These are phyloP conservation scores for Theropithecus gelada DNA, from an alignment of 2,113 vertebrate species.

Conservation along the genomic window DNA sequence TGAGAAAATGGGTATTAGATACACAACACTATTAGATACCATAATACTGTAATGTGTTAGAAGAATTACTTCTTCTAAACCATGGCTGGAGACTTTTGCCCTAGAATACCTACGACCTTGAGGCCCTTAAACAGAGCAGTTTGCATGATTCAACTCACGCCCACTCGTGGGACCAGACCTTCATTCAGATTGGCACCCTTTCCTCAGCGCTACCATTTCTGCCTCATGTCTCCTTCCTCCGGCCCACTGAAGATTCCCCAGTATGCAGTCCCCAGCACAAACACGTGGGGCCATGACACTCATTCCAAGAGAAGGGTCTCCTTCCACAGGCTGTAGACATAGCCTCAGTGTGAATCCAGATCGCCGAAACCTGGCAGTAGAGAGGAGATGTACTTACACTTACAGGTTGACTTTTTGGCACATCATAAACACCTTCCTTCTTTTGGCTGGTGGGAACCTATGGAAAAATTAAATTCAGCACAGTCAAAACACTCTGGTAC, in stretches of 20 bases:
- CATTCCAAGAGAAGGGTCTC: background rate
- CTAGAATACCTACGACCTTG: background rate
- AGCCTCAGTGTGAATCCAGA: background rate
- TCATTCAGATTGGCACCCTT: too few relatives aligned
- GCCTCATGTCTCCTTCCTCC: too few relatives aligned
- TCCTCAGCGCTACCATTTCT: background rate
- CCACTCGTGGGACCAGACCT: background rate
- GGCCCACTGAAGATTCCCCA: background rate
- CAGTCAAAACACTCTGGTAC: background rate
- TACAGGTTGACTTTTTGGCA: constrained; percentile 99
- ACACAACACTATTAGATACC: background rate
- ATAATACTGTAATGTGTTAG: background rate
- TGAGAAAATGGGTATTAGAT: background rate
- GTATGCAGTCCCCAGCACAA: background rate
- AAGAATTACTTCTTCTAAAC: background rate
- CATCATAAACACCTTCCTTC: constrained; percentile 99
- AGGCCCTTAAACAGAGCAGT: background rate
- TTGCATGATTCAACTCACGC: background rate
- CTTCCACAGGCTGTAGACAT: background rate
- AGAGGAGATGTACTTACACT: constrained; percentile 88
- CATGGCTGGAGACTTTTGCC: background rate
- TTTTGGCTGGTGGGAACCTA: constrained; percentile 99
- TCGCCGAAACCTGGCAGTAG: background rate
- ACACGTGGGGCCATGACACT: background rate
- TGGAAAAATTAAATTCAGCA: constrained; percentile 32